phyloP scores from a whole-genome alignment of 64 coral and sea anemone species.

The Catalaphyllia jardinei region DNA sequence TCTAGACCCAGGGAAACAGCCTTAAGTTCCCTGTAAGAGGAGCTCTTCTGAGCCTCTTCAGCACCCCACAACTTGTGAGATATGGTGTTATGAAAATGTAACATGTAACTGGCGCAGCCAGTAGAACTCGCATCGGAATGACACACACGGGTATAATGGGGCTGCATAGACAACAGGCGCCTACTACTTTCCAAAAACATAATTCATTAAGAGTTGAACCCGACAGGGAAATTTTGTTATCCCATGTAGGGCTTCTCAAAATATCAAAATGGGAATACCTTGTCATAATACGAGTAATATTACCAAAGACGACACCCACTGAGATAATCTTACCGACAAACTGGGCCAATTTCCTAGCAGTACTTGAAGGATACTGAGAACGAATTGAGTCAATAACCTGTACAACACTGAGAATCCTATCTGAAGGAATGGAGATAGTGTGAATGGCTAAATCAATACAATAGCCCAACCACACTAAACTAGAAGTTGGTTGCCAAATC shows the following conservation, averaged over 20 bases:
- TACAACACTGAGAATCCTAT: too few species aligned
- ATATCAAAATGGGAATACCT: conserved; percentile 13
- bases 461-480: too few species aligned
- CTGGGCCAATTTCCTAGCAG: conserved; percentile 14
- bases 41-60: neutral
- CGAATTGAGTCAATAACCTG: too few species aligned
- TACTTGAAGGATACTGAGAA: neutral
- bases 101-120: neutral
- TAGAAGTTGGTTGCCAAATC: too few species aligned
- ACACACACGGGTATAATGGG: neutral
- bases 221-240: conserved; percentile 12
- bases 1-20: neutral
- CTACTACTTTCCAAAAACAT: neutral
- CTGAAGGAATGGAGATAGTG: too few species aligned
- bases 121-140: conserved; percentile 5
- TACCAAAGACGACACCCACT: neutral
- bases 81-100: neutral
- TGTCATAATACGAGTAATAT: neutral
- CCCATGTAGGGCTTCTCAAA: neutral
- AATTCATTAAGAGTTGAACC: neutral
- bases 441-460: too few species aligned
- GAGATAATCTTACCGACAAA: conserved; percentile 16
- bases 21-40: conserved; percentile 18
- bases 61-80: neutral
- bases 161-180: neutral